phyloP scores from a whole-genome alignment of 2,113 vertebrate genomes.

The Carlito syrichta region DNA sequence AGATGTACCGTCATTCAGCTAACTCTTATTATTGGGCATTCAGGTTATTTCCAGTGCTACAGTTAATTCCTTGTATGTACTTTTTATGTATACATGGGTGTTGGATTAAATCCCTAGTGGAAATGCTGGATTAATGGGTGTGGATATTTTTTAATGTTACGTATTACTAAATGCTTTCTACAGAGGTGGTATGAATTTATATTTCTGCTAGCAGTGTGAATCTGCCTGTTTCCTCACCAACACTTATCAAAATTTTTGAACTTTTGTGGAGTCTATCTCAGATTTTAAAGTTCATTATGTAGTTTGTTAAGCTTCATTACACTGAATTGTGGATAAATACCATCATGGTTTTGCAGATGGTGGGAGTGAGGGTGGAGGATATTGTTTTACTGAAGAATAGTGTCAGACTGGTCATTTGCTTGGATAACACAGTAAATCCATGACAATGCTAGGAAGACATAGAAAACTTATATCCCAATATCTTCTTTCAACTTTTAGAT shows the following conservation, averaged over 20 bases:
- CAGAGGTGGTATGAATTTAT: background rate
- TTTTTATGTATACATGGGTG: background rate
- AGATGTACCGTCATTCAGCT: background rate
- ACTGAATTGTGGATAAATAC: background rate
- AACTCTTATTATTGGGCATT: background rate
- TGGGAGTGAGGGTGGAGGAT: background rate
- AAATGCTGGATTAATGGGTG: background rate
- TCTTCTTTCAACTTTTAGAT: background rate
- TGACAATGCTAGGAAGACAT: background rate
- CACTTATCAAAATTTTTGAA: background rate
- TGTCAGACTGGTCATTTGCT: background rate
- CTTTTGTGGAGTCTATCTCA: background rate
- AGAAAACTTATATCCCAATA: background rate
- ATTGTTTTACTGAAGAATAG: background rate
- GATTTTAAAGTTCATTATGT: constrained; percentile 25
- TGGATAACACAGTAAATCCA: background rate
- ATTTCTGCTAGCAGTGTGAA: background rate
- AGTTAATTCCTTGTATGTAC: background rate
- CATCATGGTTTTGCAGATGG: background rate
- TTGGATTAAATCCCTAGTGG: constrained; percentile 27
- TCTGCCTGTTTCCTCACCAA: constrained; percentile 20
- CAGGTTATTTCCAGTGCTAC: background rate
- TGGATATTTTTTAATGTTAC: constrained; percentile 24
- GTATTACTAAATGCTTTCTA: background rate
- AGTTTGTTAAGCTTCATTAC: constrained; percentile 41